Base-by-base conservation (phyloP, 1,140 invertebrate genomes). In the Drosophila athabasca region DNA sequence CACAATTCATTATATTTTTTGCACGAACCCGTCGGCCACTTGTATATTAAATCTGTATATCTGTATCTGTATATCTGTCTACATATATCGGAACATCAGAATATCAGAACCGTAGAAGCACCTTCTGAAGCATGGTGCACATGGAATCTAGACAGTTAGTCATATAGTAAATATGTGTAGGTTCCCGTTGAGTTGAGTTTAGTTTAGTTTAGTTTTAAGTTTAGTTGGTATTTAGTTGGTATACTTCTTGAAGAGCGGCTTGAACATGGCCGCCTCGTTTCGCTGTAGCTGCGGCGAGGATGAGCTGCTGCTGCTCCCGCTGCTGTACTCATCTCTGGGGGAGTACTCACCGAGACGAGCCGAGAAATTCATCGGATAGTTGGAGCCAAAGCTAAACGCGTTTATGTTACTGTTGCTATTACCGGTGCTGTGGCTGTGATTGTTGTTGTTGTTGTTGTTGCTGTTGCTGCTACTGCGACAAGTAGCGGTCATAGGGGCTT, bases 201-300 rank as follows among this genome's bases (percentile, higher is more conserved):
- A 19, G 17, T 19, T 19, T 19, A 19, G 17, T 19, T 19, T 19
- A 19, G 17, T 19, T 19, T 0, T 19, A 19, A 19, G 49, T 31
- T 17, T 52, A 52, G 50, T 52, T 8, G 6, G 35, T 9, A 26
- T 44, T 17, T 24, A 75, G 51, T 31, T 41, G 39, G 64, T 92
- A 93, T 91, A 97, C 96, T 95, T 96, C 93, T 97, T 97, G 91
- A 96, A 97, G 92, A 97, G 96, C 53, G 96, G 96, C 92, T 97
- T 97, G 90, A 97, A 97, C 17, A 76, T 64, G 35, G 67, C 57
- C 58, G 67, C 61, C 46, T 85, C 81, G 13, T 69, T 66, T 3
- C 70, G 57, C 13, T 76, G 90, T 26, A 82, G 95, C 95, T 43
- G 96, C 94, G 72, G 94, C 93, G 74, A 94, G 93, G 76, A 82